Percentiles rank a stretch among this genome's conserved stretches.
Conservation (phyloP, 2,113 vertebrate genomes). For the Globicephala melas region DNA sequence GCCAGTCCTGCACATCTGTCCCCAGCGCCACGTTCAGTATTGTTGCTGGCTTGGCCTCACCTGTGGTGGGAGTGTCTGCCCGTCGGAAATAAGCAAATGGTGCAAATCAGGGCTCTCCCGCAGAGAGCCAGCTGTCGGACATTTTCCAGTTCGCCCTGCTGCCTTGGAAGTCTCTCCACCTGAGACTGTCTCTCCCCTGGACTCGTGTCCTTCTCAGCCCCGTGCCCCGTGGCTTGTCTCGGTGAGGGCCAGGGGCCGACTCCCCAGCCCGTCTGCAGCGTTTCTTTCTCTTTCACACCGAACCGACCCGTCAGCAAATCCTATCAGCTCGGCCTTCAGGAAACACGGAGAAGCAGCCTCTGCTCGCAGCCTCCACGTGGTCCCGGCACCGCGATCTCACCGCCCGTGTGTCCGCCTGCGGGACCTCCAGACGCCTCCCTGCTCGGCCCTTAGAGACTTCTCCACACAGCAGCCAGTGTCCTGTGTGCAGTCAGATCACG, state of each 20-base stretch:
- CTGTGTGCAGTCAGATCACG: neutral
- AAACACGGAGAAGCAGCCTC: neutral
- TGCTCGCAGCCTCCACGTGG: neutral
- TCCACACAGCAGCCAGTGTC: neutral
- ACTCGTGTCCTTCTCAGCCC: neutral
- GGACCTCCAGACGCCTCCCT: neutral
- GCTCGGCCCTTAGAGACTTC: too few relatives aligned
- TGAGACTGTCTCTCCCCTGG: accelerated
- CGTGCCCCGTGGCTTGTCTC: neutral
- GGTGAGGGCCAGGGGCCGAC: neutral
- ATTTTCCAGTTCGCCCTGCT: neutral
- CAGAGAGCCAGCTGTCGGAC: neutral
- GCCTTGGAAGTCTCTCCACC: neutral
- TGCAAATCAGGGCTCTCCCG: neutral
- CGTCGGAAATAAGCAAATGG: too few relatives aligned
- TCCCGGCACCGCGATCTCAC: neutral
- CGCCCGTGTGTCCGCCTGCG: accelerated
- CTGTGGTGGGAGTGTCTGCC: too few relatives aligned
- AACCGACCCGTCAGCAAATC: neutral
- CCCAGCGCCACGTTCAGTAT: too few relatives aligned
- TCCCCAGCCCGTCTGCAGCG: neutral
- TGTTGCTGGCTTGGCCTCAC: too few relatives aligned
- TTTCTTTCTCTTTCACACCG: neutral
- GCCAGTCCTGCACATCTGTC: too few relatives aligned
- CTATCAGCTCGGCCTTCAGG: too few relatives aligned